These are phyloP conservation scores for Notiomystis cincta DNA, from an alignment of 2,113 vertebrate genomes.

Conservation along the genomic window DNA sequence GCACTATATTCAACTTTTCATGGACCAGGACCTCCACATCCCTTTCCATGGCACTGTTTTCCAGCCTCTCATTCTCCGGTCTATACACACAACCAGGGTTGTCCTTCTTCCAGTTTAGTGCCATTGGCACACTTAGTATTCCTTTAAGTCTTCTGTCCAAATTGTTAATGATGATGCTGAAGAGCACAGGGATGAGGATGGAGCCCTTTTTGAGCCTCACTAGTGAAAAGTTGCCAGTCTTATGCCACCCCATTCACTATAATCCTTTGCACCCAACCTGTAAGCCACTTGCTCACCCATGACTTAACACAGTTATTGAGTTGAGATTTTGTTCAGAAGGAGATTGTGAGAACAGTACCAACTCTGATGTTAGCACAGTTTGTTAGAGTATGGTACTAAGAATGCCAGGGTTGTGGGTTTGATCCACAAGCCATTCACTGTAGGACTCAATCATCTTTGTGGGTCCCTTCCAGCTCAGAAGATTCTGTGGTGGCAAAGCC, in stretches of 20 bases:
- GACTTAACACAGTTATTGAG: neutral
- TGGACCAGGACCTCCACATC: fast-evolving
- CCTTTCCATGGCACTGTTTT: neutral
- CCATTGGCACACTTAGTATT: neutral
- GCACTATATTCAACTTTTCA: neutral
- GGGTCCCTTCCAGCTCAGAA: neutral
- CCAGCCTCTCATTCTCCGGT: neutral
- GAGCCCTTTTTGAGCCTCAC: neutral
- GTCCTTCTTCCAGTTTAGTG: neutral
- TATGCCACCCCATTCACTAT: neutral
- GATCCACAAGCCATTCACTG: neutral
- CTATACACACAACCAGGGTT: no score
- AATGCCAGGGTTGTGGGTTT: neutral
- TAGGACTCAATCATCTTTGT: neutral
- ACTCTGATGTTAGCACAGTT: neutral
- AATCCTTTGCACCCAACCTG: no score
- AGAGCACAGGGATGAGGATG: neutral
- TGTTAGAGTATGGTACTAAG: neutral
- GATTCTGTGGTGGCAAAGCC: neutral
- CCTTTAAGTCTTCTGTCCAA: neutral
- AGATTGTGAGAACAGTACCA: neutral
- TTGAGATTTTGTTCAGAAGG: neutral
- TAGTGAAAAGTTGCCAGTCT: fast-evolving
- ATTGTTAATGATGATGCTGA: neutral
- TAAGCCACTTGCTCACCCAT: neutral